Evolutionary conservation across 2,113 vertebrate genomes (phyloP), one percentile per base, ranked within the genome.

Genomic region (Oxyruncus cristatus): DNA sequence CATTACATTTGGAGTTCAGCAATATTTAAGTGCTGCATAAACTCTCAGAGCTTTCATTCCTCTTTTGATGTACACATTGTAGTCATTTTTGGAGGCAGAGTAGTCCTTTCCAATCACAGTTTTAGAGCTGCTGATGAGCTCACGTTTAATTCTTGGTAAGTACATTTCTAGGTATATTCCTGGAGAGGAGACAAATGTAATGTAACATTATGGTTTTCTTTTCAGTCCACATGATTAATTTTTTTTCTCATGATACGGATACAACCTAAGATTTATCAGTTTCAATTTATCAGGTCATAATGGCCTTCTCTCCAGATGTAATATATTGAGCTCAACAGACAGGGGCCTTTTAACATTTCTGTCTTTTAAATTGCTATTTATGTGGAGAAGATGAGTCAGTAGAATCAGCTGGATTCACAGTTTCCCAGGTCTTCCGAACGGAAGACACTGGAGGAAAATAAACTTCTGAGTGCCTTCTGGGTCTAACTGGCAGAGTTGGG

Each of bases 251-350:
- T 79, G 15, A 61, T 93, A 53, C 33, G 44, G 56, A 50, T 92
- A 87, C 42, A 92, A 35, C 37, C 19, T 26, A 87, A 89, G 86
- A 95, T 94, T 94, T 93, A 93, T 93, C 85, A 76, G n/a, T 96
- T 96, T 89, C 85, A 94, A 78, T 97, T 94, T 88, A 59, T 92
- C 92, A 89, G 49, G 46, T 84, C 83, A 52, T 91, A 94, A 85
- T 87, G 58, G 49, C 65, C 56, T 77, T 93, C 52, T 94, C 37
- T 90, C 56, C 68, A 78, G 56, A 72, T 53, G 9, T 89, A 68
- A 93, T 92, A 89, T 53, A 92, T 95, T 87, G 53, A 91, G 58
- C 61, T 81, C 32, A 61, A 72, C 76, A 78, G 90, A 91, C 79
- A 93, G 61, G 61, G 91, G 88, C 41, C 56, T 93, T 97, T 94